Conservation (phyloP, 1,140 invertebrate genomes). For the Nautilus pompilius region DNA sequence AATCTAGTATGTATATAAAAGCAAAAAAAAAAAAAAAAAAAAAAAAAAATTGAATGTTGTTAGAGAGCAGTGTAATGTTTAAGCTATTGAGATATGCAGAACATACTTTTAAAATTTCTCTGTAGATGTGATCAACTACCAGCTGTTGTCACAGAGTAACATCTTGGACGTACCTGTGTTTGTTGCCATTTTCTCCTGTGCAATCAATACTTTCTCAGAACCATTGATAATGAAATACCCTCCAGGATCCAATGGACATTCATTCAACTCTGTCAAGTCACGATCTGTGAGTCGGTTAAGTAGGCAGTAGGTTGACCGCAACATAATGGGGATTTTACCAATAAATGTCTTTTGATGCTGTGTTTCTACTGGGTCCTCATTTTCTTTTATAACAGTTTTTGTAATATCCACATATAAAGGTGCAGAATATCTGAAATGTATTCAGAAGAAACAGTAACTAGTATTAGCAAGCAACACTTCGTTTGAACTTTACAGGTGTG, state of each 20-base stretch:
- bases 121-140: too few relatives aligned
- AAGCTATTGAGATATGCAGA: too few relatives aligned
- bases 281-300: conserved; percentile 91
- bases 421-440: conserved; percentile 79
- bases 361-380: conserved; percentile 87
- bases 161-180: conserved; percentile 67
- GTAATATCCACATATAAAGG: conserved; percentile 98
- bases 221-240: conserved; percentile 59
- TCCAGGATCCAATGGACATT: conserved; percentile 95
- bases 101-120: too few relatives aligned
- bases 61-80: too few relatives aligned
- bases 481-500: too few relatives aligned
- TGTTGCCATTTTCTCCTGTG: conserved; percentile 99
- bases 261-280: conserved; percentile 97
- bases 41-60: too few relatives aligned
- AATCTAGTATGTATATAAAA: too few relatives aligned
- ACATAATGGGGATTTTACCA: conserved; percentile 99
- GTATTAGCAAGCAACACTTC: too few relatives aligned
- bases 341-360: conserved; percentile 98
- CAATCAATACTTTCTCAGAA: conserved; percentile 76
- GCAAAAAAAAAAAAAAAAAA: too few relatives aligned
- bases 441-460: too few relatives aligned
- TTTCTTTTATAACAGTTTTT: conserved; percentile 87
- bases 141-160: too few relatives aligned
- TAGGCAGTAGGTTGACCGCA: conserved; percentile 94